phyloP scores from a whole-genome alignment of 2,797 vertebrate species.

The Morelia viridis region DNA sequence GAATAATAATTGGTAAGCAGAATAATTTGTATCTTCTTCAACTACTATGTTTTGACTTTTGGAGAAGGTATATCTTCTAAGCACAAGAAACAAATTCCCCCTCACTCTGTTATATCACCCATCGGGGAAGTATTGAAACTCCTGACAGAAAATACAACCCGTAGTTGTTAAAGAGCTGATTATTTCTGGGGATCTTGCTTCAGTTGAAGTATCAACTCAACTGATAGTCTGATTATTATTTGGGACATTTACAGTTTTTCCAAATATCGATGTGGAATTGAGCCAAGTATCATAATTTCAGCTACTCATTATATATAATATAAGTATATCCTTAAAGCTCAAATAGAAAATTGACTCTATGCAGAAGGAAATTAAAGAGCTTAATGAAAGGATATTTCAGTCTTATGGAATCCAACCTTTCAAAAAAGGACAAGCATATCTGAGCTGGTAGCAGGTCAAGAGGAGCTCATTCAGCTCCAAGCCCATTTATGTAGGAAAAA shows the following conservation, averaged over 20 bases:
- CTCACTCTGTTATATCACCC: neutral
- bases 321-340: neutral
- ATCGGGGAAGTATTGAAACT: neutral
- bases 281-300: neutral
- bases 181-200: neutral
- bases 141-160: neutral
- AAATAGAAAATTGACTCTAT: neutral
- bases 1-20: neutral
- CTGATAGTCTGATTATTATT: neutral
- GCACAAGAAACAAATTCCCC: neutral
- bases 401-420: neutral
- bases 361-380: neutral
- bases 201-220: neutral
- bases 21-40: neutral
- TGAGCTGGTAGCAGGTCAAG: neutral
- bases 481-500: neutral
- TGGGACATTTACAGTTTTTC: neutral
- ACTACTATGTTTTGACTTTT: neutral
- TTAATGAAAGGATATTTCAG: neutral
- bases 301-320: neutral
- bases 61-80: neutral
- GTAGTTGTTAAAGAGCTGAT: neutral
- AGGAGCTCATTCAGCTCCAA: neutral
- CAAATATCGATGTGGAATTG: neutral
- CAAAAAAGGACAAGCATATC: neutral